A percentile compares a stretch with the other conserved stretches of the same genome.
Conservation (phyloP, 92 coral and sea anemone genomes). For the Phenganax marumi region DNA sequence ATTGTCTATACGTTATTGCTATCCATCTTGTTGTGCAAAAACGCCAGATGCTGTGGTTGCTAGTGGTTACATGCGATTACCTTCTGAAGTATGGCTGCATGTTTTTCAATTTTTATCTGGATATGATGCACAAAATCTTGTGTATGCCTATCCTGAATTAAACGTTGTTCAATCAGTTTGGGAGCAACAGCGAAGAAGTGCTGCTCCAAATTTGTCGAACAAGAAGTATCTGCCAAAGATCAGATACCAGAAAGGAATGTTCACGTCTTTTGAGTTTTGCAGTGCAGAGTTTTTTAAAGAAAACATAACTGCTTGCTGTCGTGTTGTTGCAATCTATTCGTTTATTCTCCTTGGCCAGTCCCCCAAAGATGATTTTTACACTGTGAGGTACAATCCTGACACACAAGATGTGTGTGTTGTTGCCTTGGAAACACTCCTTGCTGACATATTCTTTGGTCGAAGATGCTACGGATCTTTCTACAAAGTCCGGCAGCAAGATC, state of each 20-base stretch:
- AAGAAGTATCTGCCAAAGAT: not conserved
- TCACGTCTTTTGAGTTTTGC: constrained; percentile 32
- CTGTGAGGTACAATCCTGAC: constrained; percentile 23
- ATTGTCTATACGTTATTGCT: constrained; percentile 39
- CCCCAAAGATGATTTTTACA: constrained; percentile 35
- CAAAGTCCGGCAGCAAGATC: constrained; percentile 36
- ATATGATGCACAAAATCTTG: constrained; percentile 22
- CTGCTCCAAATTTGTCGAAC: not conserved
- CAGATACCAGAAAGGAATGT: constrained; percentile 13
- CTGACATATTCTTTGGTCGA: constrained; percentile 34
- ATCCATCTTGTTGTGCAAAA: not conserved
- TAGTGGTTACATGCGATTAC: constrained; percentile 4
- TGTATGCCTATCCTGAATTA: constrained; percentile 31
- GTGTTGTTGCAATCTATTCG: constrained; percentile 37
- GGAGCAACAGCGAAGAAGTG: not conserved
- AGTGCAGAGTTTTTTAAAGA: constrained; percentile 26
- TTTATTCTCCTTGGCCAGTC: constrained; percentile 38
- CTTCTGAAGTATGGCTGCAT: constrained; percentile 23
- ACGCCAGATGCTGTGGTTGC: not conserved
- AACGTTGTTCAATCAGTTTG: not conserved
- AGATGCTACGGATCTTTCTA: constrained; percentile 35
- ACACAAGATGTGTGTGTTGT: constrained; percentile 38
- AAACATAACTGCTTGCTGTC: constrained; percentile 24
- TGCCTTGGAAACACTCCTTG: constrained; percentile 4
- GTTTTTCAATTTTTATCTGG: constrained; percentile 18